phyloP scores from a whole-genome alignment of 2,113 vertebrate species.

The Martes martes region DNA sequence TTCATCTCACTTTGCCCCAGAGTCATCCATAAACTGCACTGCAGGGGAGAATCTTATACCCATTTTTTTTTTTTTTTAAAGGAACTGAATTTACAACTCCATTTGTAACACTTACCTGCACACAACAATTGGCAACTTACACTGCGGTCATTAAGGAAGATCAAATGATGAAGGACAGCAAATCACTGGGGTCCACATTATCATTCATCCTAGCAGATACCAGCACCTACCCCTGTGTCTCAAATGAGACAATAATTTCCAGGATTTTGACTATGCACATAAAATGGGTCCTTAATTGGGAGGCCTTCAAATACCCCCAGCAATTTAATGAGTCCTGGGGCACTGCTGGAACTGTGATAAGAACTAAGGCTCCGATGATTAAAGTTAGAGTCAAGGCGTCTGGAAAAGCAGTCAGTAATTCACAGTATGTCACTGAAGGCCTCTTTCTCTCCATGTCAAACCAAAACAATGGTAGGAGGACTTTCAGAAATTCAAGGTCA shows the following conservation, averaged over 20 bases:
- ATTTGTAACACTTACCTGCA: slow-evolving; percentile 42
- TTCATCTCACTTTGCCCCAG: not conserved
- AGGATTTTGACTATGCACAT: not conserved
- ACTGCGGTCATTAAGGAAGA: slow-evolving; percentile 43
- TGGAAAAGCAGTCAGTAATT: not conserved
- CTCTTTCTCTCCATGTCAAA: not conserved
- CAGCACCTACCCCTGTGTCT: not conserved
- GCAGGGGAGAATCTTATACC: not conserved
- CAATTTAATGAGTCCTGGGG: not conserved
- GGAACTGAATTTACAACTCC: slow-evolving; percentile 32
- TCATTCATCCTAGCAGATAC: not conserved
- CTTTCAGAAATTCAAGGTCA: not conserved
- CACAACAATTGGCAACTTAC: slow-evolving; percentile 54
- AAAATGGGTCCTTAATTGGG: slow-evolving; percentile 24
- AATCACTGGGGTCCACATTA: not conserved
- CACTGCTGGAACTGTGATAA: not conserved
- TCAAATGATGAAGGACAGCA: slow-evolving; percentile 49
- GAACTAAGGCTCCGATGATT: not conserved
- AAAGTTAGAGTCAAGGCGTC: not conserved
- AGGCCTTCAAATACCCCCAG: not conserved
- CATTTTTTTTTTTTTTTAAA: not conserved
- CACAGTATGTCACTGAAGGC: too few relatives aligned
- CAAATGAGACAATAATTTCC: slow-evolving; percentile 25
- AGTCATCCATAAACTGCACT: not conserved
- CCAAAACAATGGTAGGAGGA: not conserved